A percentile compares a stretch with the other conserved stretches of the same genome.
phyloP scores from a whole-genome alignment of 2,113 vertebrate species.

The Sturnira hondurensis region DNA sequence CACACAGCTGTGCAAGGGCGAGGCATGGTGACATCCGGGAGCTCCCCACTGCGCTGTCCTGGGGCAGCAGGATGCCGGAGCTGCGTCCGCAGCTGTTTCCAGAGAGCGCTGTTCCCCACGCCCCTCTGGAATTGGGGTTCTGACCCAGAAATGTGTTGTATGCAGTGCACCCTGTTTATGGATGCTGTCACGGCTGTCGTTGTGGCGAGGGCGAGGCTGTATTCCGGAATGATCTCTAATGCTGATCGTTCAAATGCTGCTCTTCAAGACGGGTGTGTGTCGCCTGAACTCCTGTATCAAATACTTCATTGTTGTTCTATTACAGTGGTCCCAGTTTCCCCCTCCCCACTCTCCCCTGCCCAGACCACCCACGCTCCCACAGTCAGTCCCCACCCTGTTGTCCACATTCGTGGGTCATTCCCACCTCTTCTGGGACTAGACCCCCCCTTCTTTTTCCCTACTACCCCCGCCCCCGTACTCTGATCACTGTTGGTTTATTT shows the following conservation, averaged over 20 bases:
- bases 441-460: no score
- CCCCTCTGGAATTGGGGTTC: conserved; percentile 57
- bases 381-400: no score
- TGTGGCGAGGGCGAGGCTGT: conserved; percentile 76
- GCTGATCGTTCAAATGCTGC: conserved; percentile 81
- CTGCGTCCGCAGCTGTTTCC: background rate
- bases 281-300: conserved; percentile 22
- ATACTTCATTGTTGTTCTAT: no score
- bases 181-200: conserved; percentile 74
- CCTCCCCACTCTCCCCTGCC: no score
- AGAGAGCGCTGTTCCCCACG: background rate
- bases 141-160: conserved; percentile 56
- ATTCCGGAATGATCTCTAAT: conserved; percentile 80
- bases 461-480: no score
- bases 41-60: background rate
- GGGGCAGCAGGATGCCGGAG: background rate
- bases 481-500: no score
- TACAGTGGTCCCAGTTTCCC: no score
- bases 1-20: background rate
- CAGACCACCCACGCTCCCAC: no score
- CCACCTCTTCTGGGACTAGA: no score
- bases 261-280: conserved; percentile 65
- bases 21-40: background rate
- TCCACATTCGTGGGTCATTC: no score
- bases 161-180: conserved; percentile 71